Conservation (phyloP, 2,888 invertebrate species). For the Tetanocera ferruginea region DNA sequence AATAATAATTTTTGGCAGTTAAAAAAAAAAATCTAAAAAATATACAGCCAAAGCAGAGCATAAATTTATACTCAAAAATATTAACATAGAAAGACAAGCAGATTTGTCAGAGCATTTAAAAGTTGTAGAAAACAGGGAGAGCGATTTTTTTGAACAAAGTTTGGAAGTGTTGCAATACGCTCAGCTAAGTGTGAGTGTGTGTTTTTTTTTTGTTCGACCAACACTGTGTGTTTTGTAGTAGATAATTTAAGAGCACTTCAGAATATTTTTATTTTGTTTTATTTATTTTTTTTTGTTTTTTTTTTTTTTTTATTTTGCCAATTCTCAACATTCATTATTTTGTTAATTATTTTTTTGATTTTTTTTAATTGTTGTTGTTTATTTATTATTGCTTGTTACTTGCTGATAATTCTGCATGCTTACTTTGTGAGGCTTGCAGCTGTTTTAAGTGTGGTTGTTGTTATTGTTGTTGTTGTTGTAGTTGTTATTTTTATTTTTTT, state of each 20-base stretch:
- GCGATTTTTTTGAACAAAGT: no score
- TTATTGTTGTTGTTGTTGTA: constrained; percentile 13
- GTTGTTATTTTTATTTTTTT: neutral
- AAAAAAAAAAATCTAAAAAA: no score
- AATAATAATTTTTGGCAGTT: no score
- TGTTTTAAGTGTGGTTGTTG: constrained; percentile 5
- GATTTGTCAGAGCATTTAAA: no score
- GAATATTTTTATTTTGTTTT: constrained; percentile 14
- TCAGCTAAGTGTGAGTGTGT: neutral
- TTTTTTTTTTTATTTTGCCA: neutral
- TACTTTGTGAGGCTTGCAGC: neutral
- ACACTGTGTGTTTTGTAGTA: neutral
- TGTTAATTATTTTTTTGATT: constrained; percentile 19
- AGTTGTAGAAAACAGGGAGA: no score
- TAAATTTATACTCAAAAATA: no score
- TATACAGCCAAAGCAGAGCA: no score
- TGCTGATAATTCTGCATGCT: constrained; percentile 19
- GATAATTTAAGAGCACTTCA: neutral
- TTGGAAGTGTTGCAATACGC: neutral
- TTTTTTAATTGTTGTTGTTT: constrained; percentile 18
- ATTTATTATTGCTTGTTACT: neutral
- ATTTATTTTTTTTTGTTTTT: constrained; percentile 7
- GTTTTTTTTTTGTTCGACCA: neutral
- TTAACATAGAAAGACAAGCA: no score
- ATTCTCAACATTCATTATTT: no score